These are phyloP conservation scores for Parazoanthus atlanticus DNA, from an alignment of 92 coral and sea anemone species.

Conservation along the genomic window DNA sequence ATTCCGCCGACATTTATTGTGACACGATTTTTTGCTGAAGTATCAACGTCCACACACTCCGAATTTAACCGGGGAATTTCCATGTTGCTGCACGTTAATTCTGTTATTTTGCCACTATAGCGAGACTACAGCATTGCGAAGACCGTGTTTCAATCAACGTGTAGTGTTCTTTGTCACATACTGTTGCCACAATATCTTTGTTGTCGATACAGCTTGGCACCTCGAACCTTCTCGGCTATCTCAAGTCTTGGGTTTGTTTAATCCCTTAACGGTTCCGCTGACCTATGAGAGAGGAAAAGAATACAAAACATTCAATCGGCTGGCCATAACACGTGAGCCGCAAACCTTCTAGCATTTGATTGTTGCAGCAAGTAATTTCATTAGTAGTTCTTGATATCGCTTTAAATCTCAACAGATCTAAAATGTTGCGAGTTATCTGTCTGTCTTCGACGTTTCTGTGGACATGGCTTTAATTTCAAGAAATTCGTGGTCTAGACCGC, in stretches of 20 bases:
- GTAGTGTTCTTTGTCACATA: constrained; percentile 17
- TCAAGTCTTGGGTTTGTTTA: constrained; percentile 23
- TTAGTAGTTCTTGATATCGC: background rate
- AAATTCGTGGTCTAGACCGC: background rate
- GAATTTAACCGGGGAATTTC: constrained; percentile 22
- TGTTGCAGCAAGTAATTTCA: constrained; percentile 3
- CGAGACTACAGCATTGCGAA: background rate
- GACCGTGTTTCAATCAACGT: background rate
- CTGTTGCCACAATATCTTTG: constrained; percentile 24
- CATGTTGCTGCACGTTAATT: background rate
- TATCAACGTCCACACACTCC: constrained; percentile 31
- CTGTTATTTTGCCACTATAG: background rate
- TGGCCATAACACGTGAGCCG: constrained; percentile 35
- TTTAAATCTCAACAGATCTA: background rate
- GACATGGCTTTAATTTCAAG: background rate
- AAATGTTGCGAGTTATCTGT: background rate
- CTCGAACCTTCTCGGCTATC: constrained; percentile 7
- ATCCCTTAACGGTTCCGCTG: constrained; percentile 30
- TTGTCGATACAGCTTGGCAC: constrained; percentile 17
- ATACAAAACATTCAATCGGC: constrained; percentile 9
- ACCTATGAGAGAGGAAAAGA: constrained; percentile 30
- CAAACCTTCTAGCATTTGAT: constrained; percentile 9
- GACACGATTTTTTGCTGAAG: constrained; percentile 69
- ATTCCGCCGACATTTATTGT: constrained; percentile 87
- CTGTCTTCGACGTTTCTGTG: background rate